These are phyloP conservation scores for Anguilla megastoma DNA, from an alignment of 2,797 vertebrate genomes.

Conservation along the genomic window DNA sequence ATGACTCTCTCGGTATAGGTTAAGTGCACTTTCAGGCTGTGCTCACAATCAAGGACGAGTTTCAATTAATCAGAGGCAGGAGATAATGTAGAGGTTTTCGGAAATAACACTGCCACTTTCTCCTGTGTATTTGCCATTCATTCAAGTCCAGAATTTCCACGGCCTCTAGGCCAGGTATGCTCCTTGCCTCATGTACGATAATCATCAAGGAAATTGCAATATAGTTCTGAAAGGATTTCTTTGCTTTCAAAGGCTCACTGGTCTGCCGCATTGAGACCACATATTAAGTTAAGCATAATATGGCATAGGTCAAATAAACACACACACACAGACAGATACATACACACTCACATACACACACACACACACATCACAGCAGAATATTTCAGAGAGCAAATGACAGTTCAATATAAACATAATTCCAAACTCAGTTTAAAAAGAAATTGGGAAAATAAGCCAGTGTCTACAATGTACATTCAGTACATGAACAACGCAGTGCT, in stretches of 20 bases:
- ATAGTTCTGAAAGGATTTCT: slow-evolving; percentile 2
- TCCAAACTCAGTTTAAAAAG: background rate
- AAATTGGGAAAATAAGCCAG: background rate
- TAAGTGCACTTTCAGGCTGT: background rate
- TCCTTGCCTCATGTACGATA: background rate
- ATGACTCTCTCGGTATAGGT: background rate
- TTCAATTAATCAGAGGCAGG: slow-evolving; percentile 24
- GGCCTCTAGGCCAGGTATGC: background rate
- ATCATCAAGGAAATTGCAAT: background rate
- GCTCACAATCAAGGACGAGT: slow-evolving; percentile 1
- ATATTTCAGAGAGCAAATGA: background rate
- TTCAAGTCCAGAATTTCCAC: background rate
- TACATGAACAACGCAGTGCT: background rate
- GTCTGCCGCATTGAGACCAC: background rate
- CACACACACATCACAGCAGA: background rate
- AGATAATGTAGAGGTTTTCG: background rate
- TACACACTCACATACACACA: too few relatives aligned
- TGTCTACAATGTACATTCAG: background rate
- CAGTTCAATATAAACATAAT: background rate
- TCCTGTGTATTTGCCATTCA: background rate
- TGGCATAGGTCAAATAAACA: background rate
- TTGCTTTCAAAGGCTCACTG: background rate
- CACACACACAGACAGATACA: background rate
- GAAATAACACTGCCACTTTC: background rate
- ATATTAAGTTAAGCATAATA: background rate